These are phyloP conservation scores for Salvelinus namaycush DNA, from an alignment of 2,113 vertebrate species.

Conservation along the genomic window DNA sequence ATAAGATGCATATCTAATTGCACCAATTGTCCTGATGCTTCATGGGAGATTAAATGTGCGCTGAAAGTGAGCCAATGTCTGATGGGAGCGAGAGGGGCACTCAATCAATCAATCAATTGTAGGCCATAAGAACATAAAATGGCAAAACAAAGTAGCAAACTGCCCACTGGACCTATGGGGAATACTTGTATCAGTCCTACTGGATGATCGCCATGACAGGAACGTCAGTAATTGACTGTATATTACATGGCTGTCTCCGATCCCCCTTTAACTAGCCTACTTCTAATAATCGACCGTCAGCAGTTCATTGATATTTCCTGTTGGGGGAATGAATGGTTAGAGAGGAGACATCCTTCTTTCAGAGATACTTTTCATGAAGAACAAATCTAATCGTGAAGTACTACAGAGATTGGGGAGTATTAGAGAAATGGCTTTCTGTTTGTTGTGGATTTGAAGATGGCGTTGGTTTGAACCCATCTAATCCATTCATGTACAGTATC, in stretches of 20 bases:
- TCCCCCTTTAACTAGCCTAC: too few species aligned
- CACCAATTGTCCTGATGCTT: neutral
- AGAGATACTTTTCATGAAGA: neutral
- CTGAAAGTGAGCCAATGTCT: neutral
- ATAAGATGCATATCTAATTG: conserved; percentile 5
- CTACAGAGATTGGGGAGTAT: neutral
- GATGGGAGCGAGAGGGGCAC: neutral
- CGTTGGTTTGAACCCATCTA: neutral
- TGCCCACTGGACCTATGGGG: neutral
- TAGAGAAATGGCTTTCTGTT: neutral
- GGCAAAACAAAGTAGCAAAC: neutral
- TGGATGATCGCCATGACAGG: conserved; percentile 21
- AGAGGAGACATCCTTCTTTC: neutral
- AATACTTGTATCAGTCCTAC: neutral
- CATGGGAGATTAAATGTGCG: neutral
- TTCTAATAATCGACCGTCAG: too few species aligned
- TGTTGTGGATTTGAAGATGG: neutral
- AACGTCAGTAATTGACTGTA: conserved; percentile 35
- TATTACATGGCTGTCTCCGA: conserved; percentile 10
- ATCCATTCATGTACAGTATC: neutral
- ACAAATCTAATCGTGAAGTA: neutral
- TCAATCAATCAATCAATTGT: neutral
- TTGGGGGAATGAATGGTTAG: too few species aligned
- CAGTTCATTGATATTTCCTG: too few species aligned
- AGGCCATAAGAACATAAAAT: neutral